Evolutionary conservation across 1,140 invertebrate species (phyloP), one percentile per base, ranked within the genome.

Genomic region (Homarus americanus): DNA sequence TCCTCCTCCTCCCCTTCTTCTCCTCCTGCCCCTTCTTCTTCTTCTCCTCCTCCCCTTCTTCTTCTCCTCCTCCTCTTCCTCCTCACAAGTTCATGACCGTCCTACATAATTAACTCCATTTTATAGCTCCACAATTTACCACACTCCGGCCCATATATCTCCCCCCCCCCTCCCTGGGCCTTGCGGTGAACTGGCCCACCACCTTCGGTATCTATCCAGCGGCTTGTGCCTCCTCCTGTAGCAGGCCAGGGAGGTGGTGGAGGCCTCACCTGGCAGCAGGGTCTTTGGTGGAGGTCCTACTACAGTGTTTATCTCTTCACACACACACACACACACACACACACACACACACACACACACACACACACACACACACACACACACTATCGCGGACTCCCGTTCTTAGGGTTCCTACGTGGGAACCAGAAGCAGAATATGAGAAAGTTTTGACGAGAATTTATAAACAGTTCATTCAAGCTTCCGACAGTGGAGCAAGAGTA

Each of bases 381-480:
- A 36, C 76, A 41, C 24, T 40, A 44, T 28, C 76, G 41, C 24
- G 32, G 32, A 79, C 76, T 79, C 76, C 44, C 76, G 40, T 44
- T 44, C 76, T 49, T 10, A n/a, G n/a, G n/a, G n/a, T 79, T 79
- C 76, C 76, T 40, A 79, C 76, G 76, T 75, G 76, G n/a, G 40
- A 79, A 44, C 76, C 76, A 40, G 76, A 79, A 79, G 49, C 76
- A 7, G 24, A 79, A 79, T 44, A 49, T 44, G 76, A 79, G 76
- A 32, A 69, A 79, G 40, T 44, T n/a, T n/a, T 49, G 76, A 40
- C 41, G 40, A 32, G 40, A n/a, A 79, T 44, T 79, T 79, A 79
- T 79, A 79, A 79, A 79, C 40, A 79, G 9, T 44, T 79, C 76
- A 44, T 79, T 79, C 76, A 79, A 28, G 72, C 38, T 75, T 75